Conservation (phyloP, 2,888 invertebrate genomes). For the Lepidochitona cinerea region DNA sequence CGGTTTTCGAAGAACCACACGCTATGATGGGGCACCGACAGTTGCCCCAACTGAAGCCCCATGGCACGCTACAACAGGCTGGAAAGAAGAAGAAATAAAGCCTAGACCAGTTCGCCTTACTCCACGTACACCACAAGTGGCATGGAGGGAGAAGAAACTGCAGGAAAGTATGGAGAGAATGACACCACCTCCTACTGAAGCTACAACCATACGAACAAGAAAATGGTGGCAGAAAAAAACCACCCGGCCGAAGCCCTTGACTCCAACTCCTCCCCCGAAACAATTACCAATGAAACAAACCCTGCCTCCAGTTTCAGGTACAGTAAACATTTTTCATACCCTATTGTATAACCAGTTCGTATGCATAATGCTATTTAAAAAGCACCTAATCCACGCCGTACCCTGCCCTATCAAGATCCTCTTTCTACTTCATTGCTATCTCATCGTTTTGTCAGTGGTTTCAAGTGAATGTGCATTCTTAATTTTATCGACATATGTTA, state of each 20-base stretch:
- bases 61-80: conserved; percentile 7
- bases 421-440: too few relatives aligned
- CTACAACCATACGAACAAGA: not conserved
- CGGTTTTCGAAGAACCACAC: not conserved
- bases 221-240: not conserved
- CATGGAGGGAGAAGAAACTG: not conserved
- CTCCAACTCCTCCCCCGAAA: not conserved
- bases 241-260: not conserved
- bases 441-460: too few relatives aligned
- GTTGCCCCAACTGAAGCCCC: conserved; percentile 6
- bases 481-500: too few relatives aligned
- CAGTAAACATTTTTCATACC: not conserved
- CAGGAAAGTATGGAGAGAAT: not conserved
- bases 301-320: not conserved
- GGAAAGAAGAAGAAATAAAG: not conserved
- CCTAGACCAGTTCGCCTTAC: not conserved
- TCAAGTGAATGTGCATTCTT: too few relatives aligned
- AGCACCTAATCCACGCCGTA: too few relatives aligned
- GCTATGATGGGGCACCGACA: not conserved
- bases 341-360: not conserved
- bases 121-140: not conserved
- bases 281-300: not conserved
- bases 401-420: too few relatives aligned
- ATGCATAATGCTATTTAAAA: not conserved
- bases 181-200: not conserved